Conservation (phyloP, 1,140 invertebrate species). For the Drosophila melanogaster region DNA sequence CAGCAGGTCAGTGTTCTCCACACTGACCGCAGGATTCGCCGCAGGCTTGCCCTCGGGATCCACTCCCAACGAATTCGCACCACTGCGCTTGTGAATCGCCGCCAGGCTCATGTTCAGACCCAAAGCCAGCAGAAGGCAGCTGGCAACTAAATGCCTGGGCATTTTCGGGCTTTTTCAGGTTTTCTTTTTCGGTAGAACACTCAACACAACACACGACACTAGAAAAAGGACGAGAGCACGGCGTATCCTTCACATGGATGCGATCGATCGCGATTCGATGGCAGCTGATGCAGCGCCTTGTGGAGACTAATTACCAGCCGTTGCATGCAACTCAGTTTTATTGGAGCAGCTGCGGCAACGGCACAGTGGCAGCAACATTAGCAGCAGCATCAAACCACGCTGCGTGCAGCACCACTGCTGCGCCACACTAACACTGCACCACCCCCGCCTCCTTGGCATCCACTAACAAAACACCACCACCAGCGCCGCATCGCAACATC, state of each 20-base stretch:
- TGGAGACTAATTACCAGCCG: conserved; percentile 80
- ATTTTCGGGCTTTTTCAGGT: conserved; percentile 32
- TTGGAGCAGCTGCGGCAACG: conserved; percentile 60
- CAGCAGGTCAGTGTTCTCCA: conserved; percentile 69
- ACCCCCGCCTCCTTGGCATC: conserved; percentile 7
- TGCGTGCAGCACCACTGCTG: conserved; percentile 43
- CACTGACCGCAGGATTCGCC: conserved; percentile 28
- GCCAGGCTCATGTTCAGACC: conserved; percentile 34
- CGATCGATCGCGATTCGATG: conserved; percentile 37
- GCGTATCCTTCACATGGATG: conserved; percentile 77
- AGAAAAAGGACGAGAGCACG: conserved; percentile 56
- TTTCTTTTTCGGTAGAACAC: conserved; percentile 15
- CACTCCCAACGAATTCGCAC: conserved; percentile 46
- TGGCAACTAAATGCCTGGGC: conserved; percentile 45
- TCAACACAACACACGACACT: conserved; percentile 41
- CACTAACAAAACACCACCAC: conserved; percentile 13
- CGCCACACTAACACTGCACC: conserved; percentile 4
- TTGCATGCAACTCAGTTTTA: conserved; percentile 84
- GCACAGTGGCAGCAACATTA: conserved; percentile 37
- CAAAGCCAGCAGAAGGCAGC: conserved; percentile 57
- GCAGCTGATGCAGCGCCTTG: conserved; percentile 69
- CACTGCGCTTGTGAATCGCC: conserved; percentile 70
- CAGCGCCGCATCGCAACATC: conserved; percentile 30
- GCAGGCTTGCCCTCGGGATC: conserved; percentile 23
- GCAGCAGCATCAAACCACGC: conserved; percentile 53